Conservation (phyloP, 30 jellyfish, hydroid and myxozoan genomes). For the Pseudorhiza aurosa region DNA sequence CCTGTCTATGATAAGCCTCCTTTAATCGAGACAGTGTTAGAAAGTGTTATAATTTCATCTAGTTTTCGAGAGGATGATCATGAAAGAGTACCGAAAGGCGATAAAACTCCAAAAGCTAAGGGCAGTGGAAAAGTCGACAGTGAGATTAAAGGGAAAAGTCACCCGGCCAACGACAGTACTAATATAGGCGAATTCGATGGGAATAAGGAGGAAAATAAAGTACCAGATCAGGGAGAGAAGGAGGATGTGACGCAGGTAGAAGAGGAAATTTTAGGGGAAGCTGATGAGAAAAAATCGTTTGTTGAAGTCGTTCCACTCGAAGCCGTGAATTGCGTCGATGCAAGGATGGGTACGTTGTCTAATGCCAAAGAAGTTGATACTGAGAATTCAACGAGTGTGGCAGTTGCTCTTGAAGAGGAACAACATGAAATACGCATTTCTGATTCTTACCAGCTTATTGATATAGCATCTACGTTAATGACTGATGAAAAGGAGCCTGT, state of each 20-base stretch:
- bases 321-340: too few species aligned
- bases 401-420: neutral
- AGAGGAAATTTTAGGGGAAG: neutral
- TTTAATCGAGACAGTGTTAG: constrained; percentile 21
- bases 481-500: neutral
- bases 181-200: too few species aligned
- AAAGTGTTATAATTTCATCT: constrained; percentile 25
- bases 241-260: neutral
- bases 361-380: too few species aligned
- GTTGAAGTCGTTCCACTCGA: too few species aligned
- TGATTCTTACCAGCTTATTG: neutral
- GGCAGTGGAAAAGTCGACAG: too few species aligned
- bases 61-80: constrained; percentile 7
- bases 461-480: constrained; percentile 3
- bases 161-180: too few species aligned
- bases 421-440: constrained; percentile 23
- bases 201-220: neutral
- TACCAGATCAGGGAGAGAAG: neutral
- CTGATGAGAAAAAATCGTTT: neutral
- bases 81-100: neutral
- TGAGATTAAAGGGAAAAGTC: too few species aligned
- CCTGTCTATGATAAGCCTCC: constrained; percentile 4
- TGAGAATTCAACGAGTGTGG: neutral
- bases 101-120: neutral
- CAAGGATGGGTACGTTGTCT: too few species aligned